These are phyloP conservation scores for Ectobius pallidus DNA, from an alignment of 2,888 invertebrate genomes.

Conservation along the genomic window DNA sequence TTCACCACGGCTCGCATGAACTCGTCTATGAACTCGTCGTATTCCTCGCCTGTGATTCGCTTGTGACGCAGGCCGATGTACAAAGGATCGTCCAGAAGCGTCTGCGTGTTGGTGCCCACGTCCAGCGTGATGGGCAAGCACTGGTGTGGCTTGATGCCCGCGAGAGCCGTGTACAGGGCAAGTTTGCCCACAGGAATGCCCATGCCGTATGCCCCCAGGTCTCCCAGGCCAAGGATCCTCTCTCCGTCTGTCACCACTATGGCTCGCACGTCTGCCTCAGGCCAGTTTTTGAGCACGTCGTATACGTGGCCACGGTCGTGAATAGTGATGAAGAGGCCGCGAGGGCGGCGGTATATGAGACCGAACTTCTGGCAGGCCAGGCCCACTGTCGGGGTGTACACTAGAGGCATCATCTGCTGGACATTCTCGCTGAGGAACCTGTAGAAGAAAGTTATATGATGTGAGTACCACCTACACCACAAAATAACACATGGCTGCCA, in stretches of 20 bases:
- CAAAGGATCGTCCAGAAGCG: conserved; percentile 87
- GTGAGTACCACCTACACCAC: no score
- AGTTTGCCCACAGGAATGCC: conserved; percentile 98
- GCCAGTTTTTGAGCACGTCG: conserved; percentile 94
- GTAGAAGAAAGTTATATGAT: no score
- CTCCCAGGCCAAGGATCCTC: conserved; percentile 95
- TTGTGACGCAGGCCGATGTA: conserved; percentile 92
- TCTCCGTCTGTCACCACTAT: conserved; percentile 98
- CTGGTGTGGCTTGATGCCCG: conserved; percentile 94
- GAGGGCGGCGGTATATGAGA: conserved; percentile 85
- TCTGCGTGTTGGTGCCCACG: conserved; percentile 67
- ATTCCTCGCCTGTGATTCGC: conserved; percentile 80
- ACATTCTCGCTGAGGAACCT: conserved; percentile 87
- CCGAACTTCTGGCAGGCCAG: conserved; percentile 97
- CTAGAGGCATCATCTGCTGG: conserved; percentile 92
- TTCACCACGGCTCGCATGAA: conserved; percentile 92
- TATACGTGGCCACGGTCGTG: conserved; percentile 95
- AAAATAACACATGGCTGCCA: no score
- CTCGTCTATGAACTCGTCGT: conserved; percentile 95
- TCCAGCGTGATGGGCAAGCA: conserved; percentile 93
- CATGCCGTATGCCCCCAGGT: conserved; percentile 97
- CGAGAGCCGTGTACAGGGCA: conserved; percentile 94
- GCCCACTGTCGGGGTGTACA: conserved; percentile 99
- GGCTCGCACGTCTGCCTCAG: conserved; percentile 83
- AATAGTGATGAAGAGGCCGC: conserved; percentile 95